Evolutionary conservation across 2,888 invertebrate genomes (phyloP).

Genomic region (Esperia sulphurella): DNA sequence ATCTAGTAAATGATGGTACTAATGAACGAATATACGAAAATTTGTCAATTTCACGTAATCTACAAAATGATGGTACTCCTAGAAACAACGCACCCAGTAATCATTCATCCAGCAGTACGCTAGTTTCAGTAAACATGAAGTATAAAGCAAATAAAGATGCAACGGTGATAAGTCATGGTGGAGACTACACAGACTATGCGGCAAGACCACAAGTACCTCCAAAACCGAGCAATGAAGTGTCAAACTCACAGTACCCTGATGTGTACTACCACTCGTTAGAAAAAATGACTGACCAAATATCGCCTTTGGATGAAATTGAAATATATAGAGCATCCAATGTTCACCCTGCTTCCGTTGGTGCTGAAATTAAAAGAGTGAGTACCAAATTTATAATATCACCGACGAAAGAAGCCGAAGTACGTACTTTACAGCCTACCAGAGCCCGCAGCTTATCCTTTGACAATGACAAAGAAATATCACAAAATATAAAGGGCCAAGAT

Average conservation of each 20-base stretch:
- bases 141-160: constrained; percentile 19
- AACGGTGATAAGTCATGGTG: constrained; percentile 12
- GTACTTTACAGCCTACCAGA: constrained; percentile 63
- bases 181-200: constrained; percentile 29
- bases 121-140: constrained; percentile 57
- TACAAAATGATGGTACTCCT: constrained; percentile 30
- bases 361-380: constrained; percentile 70
- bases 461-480: constrained; percentile 21
- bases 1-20: constrained; percentile 25
- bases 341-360: constrained; percentile 62
- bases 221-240: not conserved
- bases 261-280: constrained; percentile 71
- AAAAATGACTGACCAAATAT: constrained; percentile 50
- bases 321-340: constrained; percentile 53
- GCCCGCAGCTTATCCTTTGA: constrained; percentile 65
- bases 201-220: constrained; percentile 52
- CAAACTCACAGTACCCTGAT: constrained; percentile 43
- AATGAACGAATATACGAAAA: constrained; percentile 66
- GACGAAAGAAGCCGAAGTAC: constrained; percentile 70
- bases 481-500: constrained; percentile 1
- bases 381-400: constrained; percentile 69
- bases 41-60: constrained; percentile 33
- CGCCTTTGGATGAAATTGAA: constrained; percentile 50
- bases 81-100: constrained; percentile 41
- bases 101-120: constrained; percentile 62